Percentiles rank a stretch among this genome's conserved stretches.
These are phyloP conservation scores for Neoaliturus tenellus DNA, from an alignment of 2,888 invertebrate species.

Conservation along the genomic window DNA sequence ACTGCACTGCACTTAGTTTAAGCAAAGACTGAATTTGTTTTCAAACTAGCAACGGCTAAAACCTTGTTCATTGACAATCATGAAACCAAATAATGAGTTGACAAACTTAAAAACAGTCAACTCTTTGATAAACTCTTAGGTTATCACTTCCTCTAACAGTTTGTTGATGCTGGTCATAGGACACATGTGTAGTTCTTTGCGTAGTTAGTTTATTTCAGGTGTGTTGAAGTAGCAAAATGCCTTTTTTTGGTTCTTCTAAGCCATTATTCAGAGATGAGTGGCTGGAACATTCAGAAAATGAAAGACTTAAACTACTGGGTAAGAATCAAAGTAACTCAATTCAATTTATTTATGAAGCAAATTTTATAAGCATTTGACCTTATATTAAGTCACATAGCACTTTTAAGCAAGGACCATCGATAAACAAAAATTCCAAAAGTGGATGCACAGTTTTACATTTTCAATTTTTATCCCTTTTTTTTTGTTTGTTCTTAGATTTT, in stretches of 20 bases:
- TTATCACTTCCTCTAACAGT: neutral
- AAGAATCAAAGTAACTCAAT: neutral
- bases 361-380: no score
- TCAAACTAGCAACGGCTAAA: neutral
- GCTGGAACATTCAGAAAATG: conserved; percentile 1
- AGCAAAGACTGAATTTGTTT: neutral
- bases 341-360: no score
- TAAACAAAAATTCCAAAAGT: no score
- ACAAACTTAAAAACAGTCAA: neutral
- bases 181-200: neutral
- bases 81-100: conserved; percentile 2
- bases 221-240: neutral
- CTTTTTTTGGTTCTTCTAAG: neutral
- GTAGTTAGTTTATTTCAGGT: neutral
- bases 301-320: neutral
- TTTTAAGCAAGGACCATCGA: no score
- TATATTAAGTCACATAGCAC: no score
- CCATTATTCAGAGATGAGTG: conserved; percentile 9
- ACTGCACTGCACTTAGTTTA: no score
- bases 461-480: no score
- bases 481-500: no score
- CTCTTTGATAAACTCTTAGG: neutral
- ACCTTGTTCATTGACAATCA: neutral
- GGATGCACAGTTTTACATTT: no score
- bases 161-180: neutral